Base-by-base conservation (phyloP, 2,113 vertebrate genomes). In the Seriola rivoliana region DNA sequence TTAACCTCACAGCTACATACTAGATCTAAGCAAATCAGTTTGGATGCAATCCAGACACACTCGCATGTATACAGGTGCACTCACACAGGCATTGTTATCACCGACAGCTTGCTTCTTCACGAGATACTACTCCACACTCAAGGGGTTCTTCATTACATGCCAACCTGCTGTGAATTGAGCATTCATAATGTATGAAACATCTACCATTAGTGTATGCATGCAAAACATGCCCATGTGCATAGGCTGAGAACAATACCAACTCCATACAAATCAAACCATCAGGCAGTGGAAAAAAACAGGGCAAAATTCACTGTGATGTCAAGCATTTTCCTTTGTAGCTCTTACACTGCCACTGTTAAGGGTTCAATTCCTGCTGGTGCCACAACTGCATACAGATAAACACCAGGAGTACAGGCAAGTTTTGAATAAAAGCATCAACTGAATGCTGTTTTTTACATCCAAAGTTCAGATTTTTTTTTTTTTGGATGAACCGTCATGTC, bases 151-250 rank as follows among this genome's bases (percentile, higher is more conserved):
- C 76, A 75, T 86, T 75, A 82, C 83, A 68, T 71, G 83, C 65
- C 77, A 83, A 67, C 85, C 80, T 32, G 67, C 86, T 73, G 78
- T 65, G 72, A 59, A 63, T 11, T 13, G 59, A 52, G 23, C 77
- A 88, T 89, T 75, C 84, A 91, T 88, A 85, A 91, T 91, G 80
- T 52, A 91, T 87, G 81, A 85, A 78, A 63, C 60, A 57, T 44
- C 17, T 2, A 48, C 55, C 59, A 13, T 60, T 57, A 57, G 91
- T 76, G 58, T 68, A 85, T 75, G 71, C 73, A 79, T 69, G 73
- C 11, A 10, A 68, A 62, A 74, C 5, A 48, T 71, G 71, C 8
- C 59, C 75, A 21, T 65, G 71, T 2, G n/a, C 63, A 54, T 2
- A 38, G 13, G 25, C 9, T 66, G 50, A 57, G 57, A 85, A 80